phyloP scores from a whole-genome alignment of 64 coral and sea anemone genomes.

The Actinia tenebrosa region DNA sequence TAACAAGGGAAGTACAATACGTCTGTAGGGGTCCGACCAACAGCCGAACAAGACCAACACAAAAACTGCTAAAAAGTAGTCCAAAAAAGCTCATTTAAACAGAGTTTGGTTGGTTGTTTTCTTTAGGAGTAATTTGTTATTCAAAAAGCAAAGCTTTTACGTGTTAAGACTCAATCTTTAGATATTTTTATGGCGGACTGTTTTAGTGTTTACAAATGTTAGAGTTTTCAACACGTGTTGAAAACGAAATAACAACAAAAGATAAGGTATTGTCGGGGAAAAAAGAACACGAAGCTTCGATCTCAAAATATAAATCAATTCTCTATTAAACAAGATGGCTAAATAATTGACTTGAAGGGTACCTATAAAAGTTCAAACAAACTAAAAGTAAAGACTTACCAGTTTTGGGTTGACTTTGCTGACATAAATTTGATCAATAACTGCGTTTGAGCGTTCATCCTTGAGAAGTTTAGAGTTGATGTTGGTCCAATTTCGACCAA shows the following conservation, averaged over 20 bases:
- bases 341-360: background rate
- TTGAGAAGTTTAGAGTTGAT: background rate
- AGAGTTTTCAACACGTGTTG: background rate
- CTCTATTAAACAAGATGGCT: background rate
- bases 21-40: too few species aligned
- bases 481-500: constrained; percentile 32
- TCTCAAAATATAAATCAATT: background rate
- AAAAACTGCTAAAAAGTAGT: background rate
- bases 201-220: background rate
- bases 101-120: background rate
- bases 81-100: background rate
- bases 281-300: background rate
- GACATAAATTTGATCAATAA: constrained; percentile 54
- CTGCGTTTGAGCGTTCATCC: background rate
- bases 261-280: background rate
- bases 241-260: background rate
- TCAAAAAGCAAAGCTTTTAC: background rate
- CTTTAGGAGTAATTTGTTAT: background rate
- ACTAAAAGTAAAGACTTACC: constrained; percentile 21
- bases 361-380: background rate
- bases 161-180: background rate
- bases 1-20: background rate
- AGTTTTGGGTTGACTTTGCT: constrained; percentile 30
- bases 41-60: background rate
- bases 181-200: background rate